These are phyloP conservation scores for Mastigias papua DNA, from an alignment of 30 jellyfish, hydroid and myxozoan species.

Conservation along the genomic window DNA sequence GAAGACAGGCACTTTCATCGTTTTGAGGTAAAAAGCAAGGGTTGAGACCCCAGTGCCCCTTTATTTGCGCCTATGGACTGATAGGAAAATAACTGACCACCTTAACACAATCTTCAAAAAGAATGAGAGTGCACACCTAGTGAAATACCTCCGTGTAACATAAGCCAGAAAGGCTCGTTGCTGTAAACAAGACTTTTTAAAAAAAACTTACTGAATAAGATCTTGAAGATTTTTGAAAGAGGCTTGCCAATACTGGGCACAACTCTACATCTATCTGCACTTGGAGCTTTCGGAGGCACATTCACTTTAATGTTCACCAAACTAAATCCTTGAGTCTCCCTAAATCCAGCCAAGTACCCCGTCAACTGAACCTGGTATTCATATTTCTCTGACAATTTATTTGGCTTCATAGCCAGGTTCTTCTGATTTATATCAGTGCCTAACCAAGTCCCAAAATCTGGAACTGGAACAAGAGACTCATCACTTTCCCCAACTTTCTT, in stretches of 20 bases:
- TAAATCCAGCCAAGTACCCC: background rate
- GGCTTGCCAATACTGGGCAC: conserved; percentile 47
- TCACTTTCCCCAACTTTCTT: conserved; percentile 43
- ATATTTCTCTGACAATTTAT: background rate
- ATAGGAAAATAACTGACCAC: too few relatives aligned
- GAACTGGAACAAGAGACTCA: background rate
- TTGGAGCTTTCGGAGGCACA: conserved; percentile 39
- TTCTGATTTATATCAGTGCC: conserved; percentile 25
- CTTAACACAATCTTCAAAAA: too few relatives aligned
- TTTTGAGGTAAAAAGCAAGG: too few relatives aligned
- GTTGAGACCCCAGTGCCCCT: too few relatives aligned
- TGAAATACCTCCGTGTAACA: too few relatives aligned
- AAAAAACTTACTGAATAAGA: conserved; percentile 1
- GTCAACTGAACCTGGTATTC: conserved; percentile 32
- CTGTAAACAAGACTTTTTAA: background rate
- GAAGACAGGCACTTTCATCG: too few relatives aligned
- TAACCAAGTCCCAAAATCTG: conserved; percentile 11
- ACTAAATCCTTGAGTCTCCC: conserved; percentile 39
- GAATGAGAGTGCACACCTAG: too few relatives aligned
- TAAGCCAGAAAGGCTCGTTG: too few relatives aligned
- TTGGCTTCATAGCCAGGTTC: conserved; percentile 45
- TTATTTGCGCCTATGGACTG: too few relatives aligned
- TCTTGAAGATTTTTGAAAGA: conserved; percentile 22
- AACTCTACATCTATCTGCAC: background rate
- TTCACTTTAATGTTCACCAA: conserved; percentile 39